These are phyloP conservation scores for Molossus molossus DNA, from an alignment of 2,797 vertebrate species.

Conservation along the genomic window DNA sequence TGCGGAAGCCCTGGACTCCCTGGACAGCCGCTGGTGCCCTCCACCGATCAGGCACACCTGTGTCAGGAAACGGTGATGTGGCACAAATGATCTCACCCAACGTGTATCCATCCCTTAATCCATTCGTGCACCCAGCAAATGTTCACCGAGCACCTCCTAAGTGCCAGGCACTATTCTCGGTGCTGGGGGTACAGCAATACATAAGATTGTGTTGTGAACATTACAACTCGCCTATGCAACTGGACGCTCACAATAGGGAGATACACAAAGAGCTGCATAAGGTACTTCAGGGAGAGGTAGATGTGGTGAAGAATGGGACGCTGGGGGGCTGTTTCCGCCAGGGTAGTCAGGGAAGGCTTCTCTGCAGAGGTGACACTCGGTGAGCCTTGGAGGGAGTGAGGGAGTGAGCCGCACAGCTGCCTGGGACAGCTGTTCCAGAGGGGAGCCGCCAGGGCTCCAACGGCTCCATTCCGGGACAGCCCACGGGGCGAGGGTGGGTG, in stretches of 20 bases:
- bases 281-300: fast-evolving
- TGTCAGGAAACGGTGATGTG: not conserved
- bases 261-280: fast-evolving
- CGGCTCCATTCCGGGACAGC: fast-evolving
- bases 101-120: fast-evolving
- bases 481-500: fast-evolving
- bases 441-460: fast-evolving
- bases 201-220: fast-evolving
- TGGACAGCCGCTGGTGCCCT: not conserved
- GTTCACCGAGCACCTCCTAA: not conserved
- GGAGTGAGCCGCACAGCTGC: fast-evolving
- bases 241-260: not conserved
- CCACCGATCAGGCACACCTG: not conserved
- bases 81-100: not conserved
- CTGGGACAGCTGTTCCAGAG: not conserved
- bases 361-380: not conserved
- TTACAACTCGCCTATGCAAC: not conserved
- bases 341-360: not conserved
- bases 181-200: not conserved
- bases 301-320: fast-evolving
- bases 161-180: not conserved
- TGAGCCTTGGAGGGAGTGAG: not conserved
- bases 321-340: fast-evolving
- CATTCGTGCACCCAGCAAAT: not conserved
- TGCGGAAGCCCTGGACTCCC: not conserved